A percentile compares a stretch with the other conserved stretches of the same genome.
These are phyloP conservation scores for Lycocerus yunnanus DNA, from an alignment of 2,888 invertebrate genomes.

Conservation along the genomic window DNA sequence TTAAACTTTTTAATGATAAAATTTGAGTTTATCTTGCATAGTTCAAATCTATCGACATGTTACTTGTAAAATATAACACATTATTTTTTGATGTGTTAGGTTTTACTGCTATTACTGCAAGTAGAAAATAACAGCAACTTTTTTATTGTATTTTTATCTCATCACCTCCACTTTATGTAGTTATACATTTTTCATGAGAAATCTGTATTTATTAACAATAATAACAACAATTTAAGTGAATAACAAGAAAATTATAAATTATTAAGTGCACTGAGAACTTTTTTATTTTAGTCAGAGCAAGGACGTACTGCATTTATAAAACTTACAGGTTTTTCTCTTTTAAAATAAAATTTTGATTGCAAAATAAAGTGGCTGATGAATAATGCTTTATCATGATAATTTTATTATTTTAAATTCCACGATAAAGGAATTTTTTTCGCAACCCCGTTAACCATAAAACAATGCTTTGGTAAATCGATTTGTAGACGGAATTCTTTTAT, in stretches of 20 bases:
- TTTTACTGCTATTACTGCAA: neutral
- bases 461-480: neutral
- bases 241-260: neutral
- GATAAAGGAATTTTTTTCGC: neutral
- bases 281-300: neutral
- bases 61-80: neutral
- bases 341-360: neutral
- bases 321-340: neutral
- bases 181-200: neutral
- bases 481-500: neutral
- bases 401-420: neutral
- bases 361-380: neutral
- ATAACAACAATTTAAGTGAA: neutral
- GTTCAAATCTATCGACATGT: too few relatives aligned
- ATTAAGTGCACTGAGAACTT: neutral
- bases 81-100: neutral
- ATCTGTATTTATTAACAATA: neutral
- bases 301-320: neutral
- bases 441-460: neutral
- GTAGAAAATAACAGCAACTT: neutral
- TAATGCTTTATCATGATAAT: neutral
- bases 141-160: neutral
- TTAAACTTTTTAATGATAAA: neutral
- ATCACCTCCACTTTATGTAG: neutral
- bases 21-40: neutral